Conservation (phyloP, 2,797 vertebrate genomes). For the Erpetoichthys calabaricus region DNA sequence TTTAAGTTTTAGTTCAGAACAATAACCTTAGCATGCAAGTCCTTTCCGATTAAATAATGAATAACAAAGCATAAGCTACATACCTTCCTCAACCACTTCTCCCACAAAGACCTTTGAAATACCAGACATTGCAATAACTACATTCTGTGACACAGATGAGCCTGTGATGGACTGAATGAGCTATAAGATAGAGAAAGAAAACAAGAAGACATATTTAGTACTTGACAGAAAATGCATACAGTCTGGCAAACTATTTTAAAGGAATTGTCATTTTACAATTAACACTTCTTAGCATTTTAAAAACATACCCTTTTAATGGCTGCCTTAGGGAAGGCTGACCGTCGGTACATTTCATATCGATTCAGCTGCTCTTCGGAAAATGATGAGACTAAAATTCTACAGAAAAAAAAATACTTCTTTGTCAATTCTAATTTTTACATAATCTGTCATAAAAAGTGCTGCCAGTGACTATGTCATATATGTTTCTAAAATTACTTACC, state of each 20-base stretch:
- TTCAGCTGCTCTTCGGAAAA: constrained; percentile 97
- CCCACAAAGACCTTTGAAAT: constrained; percentile 87
- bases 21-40: too few relatives aligned
- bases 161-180: constrained; percentile 95
- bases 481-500: too few relatives aligned
- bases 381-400: constrained; percentile 87
- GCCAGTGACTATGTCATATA: too few relatives aligned
- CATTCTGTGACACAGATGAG: constrained; percentile 96
- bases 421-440: neutral
- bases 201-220: neutral
- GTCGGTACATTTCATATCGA: constrained; percentile 93
- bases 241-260: too few relatives aligned
- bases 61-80: constrained; percentile 24
- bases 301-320: constrained; percentile 80
- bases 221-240: neutral
- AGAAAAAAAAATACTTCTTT: neutral
- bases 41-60: too few relatives aligned
- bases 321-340: constrained; percentile 91
- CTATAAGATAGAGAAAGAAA: constrained; percentile 28
- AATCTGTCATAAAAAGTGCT: too few relatives aligned
- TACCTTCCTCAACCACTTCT: constrained; percentile 85
- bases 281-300: too few relatives aligned
- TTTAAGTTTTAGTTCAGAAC: too few relatives aligned
- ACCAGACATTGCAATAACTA: constrained; percentile 95
- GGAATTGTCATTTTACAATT: too few relatives aligned